Conservation (phyloP, 2,888 invertebrate species). For the Camponotus fellah region DNA sequence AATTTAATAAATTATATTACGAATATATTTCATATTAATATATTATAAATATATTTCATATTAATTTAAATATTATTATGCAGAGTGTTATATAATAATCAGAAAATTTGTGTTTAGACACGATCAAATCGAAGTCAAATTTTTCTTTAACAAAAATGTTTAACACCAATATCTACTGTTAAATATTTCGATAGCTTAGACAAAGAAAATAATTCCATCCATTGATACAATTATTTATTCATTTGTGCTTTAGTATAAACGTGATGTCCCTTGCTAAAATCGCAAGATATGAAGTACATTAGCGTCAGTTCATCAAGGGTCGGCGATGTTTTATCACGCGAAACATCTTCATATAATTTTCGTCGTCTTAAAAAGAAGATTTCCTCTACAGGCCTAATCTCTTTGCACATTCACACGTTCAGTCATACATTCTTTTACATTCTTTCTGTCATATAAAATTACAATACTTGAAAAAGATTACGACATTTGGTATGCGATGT, state of each 20-base stretch:
- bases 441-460: conserved; percentile 80
- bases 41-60: not conserved
- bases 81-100: not conserved
- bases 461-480: conserved; percentile 80
- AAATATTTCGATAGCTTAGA: not conserved
- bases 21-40: not conserved
- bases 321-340: conserved; percentile 37
- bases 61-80: not conserved
- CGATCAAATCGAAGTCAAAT: not conserved
- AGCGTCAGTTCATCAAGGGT: conserved; percentile 6
- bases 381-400: conserved; percentile 13
- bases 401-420: conserved; percentile 49
- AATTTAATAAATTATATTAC: not conserved
- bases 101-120: not conserved
- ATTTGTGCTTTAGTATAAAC: conserved; percentile 82
- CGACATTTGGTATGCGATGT: conserved; percentile 69
- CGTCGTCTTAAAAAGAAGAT: not conserved
- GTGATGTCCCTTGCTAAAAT: conserved; percentile 72
- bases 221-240: conserved; percentile 81
- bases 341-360: conserved; percentile 21
- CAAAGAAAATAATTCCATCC: conserved; percentile 3
- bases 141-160: not conserved
- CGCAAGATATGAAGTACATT: conserved; percentile 65
- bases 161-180: not conserved
- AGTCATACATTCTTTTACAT: conserved; percentile 50